Evolutionary conservation across 2,113 vertebrate species (phyloP).

Genomic region (Sula dactylatra): DNA sequence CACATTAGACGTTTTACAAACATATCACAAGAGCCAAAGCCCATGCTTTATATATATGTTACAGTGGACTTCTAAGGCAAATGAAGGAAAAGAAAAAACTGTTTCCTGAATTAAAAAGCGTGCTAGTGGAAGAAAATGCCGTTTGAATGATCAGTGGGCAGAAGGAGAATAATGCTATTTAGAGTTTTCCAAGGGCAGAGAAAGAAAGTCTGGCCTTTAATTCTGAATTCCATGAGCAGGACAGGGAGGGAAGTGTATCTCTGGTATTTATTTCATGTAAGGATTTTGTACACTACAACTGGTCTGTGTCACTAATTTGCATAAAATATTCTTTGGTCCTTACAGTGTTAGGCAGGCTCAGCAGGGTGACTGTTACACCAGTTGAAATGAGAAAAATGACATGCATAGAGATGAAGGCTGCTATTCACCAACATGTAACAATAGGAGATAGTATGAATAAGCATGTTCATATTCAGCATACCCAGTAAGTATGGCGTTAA

Average conservation of each 20-base stretch:
- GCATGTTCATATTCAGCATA: neutral
- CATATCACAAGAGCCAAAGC: neutral
- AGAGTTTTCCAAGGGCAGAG: neutral
- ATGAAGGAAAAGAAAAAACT: neutral
- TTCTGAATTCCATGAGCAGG: neutral
- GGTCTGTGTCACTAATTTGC: neutral
- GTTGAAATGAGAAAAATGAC: neutral
- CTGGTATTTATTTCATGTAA: neutral
- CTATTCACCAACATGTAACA: neutral
- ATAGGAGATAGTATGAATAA: neutral
- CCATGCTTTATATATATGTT: neutral
- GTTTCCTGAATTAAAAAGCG: neutral
- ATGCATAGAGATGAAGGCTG: neutral
- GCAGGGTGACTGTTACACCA: neutral
- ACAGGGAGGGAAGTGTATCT: neutral
- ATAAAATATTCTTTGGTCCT: neutral
- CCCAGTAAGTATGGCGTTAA: neutral
- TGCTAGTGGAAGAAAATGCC: neutral
- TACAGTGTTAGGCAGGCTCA: neutral
- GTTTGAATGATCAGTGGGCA: neutral
- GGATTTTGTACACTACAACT: neutral
- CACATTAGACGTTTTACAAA: neutral
- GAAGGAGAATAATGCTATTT: neutral
- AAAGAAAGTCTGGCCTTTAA: neutral
- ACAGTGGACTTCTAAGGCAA: neutral